Base-by-base conservation (phyloP, 2,113 vertebrate genomes). In the Pseudorectes ferrugineus region DNA sequence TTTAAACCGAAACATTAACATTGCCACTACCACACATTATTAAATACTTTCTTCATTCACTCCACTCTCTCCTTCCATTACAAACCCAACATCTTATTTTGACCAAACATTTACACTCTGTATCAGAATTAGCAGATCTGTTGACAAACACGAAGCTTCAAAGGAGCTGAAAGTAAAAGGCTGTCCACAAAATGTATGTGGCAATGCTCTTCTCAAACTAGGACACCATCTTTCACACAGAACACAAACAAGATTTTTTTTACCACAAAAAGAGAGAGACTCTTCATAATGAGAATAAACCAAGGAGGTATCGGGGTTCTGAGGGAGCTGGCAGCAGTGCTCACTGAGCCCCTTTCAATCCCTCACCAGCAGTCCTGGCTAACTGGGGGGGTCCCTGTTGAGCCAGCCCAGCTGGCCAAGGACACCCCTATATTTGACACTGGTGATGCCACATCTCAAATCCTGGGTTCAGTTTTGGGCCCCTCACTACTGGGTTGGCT, bases 361-460 rank as follows among this genome's bases (percentile, higher is more conserved):
- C 45, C 11, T 51, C 52, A 10, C 7, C 68, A 67, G n/a, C 43
- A 59, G 55, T 11, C n/a, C 20, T 36, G n/a, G 43, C 7, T 36
- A 29, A 13, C n/a, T 14, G 26, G 21, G n/a, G 72, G 24, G 26
- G 26, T 31, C 42, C 26, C 72, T 8, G n/a, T 2, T 3, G 12
- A 48, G 65, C 65, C 65, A 67, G 24, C 22, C 28, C 45, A 68
- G 54, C 12, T 26, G 54, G 14, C 62, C 70, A 89, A 46, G 46
- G 29, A 22, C 0, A 0, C 1, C 8, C 29, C 46, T 21, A 17
- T 0, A 15, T 35, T 9, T 14, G 40, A 31, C 78, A 46, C n/a
- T 14, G 35, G 7, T 45, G 38, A 35, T 29, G 62, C 29, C 87
- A 68, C 62, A 62, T n/a, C 70, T 48, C 24, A 22, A 75, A 48